Percentiles rank a stretch among this genome's conserved stretches.
phyloP scores from a whole-genome alignment of 2,113 vertebrate genomes.

The Oryzias woworae region DNA sequence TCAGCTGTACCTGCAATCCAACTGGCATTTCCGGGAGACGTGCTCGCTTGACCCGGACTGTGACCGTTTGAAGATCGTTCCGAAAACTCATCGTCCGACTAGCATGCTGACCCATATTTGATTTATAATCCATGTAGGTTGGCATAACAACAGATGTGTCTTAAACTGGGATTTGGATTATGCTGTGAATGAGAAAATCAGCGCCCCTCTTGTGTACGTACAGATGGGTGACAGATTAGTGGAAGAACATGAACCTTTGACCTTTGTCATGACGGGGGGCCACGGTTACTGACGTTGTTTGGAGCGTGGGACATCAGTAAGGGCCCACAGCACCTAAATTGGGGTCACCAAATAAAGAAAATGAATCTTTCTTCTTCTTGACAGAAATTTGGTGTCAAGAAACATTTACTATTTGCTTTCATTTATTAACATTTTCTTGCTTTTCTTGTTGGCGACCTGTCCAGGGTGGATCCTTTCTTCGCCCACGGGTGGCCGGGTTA shows the following conservation, averaged over 20 bases:
- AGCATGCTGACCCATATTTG: conserved; percentile 13
- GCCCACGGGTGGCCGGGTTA: too few species aligned
- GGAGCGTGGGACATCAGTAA: neutral
- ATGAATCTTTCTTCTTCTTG: too few species aligned
- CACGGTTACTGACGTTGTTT: neutral
- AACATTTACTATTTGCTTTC: too few species aligned
- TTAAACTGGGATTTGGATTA: conserved; percentile 4
- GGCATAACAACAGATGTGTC: conserved; percentile 37
- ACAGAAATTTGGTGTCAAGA: too few species aligned
- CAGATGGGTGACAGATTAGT: conserved; percentile 13
- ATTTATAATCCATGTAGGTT: conserved; percentile 21
- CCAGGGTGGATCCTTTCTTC: too few species aligned
- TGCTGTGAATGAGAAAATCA: conserved; percentile 1
- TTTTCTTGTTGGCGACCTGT: too few species aligned
- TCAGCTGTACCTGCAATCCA: conserved; percentile 70
- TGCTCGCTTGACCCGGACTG: conserved; percentile 41
- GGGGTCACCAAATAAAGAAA: too few species aligned
- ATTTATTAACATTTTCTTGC: too few species aligned
- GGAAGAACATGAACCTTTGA: conserved; percentile 3
- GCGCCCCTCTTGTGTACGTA: neutral
- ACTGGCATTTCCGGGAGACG: conserved; percentile 71
- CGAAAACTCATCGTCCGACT: neutral
- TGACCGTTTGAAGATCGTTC: conserved; percentile 47
- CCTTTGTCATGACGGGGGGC: neutral
- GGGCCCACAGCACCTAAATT: too few species aligned